Evolutionary conservation across 2,888 invertebrate species (phyloP).

Genomic region (Erebia ligea): DNA sequence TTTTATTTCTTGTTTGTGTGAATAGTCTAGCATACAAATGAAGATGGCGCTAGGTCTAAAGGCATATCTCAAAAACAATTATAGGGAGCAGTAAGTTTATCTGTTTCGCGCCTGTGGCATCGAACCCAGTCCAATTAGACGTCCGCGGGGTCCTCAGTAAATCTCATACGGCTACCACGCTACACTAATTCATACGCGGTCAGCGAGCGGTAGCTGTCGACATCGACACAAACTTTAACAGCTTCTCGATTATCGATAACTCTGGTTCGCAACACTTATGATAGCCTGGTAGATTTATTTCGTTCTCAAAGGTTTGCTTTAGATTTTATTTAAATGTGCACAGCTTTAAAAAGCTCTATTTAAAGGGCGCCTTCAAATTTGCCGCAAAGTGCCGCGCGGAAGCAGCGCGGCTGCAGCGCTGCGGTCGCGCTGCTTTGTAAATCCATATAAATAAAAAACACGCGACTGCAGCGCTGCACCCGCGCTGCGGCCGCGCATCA

Average conservation of each 20-base stretch:
- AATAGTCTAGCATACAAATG: constrained; percentile 24
- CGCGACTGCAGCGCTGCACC: no score
- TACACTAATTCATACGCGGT: constrained; percentile 80
- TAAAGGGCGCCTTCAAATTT: no score
- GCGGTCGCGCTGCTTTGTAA: no score
- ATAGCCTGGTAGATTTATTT: constrained; percentile 2
- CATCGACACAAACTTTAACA: constrained; percentile 68
- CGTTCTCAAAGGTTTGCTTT: not conserved
- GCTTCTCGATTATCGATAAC: constrained; percentile 68
- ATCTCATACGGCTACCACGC: constrained; percentile 77
- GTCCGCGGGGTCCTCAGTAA: constrained; percentile 71
- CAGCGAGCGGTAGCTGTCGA: constrained; percentile 69
- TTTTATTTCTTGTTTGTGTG: constrained; percentile 12
- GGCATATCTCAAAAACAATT: constrained; percentile 68
- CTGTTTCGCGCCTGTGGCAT: constrained; percentile 77
- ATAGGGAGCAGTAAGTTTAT: constrained; percentile 77
- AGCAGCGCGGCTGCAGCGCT: no score
- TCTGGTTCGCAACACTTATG: constrained; percentile 50
- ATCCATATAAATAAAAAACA: no score
- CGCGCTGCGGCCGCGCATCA: no score
- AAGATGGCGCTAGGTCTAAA: constrained; percentile 33
- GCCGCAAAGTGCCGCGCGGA: no score
- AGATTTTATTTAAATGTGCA: not conserved
- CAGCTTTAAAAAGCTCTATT: no score
- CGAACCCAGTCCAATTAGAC: constrained; percentile 79